Conservation (phyloP, 2,797 vertebrate genomes). For the Anabacerthia variegaticeps region DNA sequence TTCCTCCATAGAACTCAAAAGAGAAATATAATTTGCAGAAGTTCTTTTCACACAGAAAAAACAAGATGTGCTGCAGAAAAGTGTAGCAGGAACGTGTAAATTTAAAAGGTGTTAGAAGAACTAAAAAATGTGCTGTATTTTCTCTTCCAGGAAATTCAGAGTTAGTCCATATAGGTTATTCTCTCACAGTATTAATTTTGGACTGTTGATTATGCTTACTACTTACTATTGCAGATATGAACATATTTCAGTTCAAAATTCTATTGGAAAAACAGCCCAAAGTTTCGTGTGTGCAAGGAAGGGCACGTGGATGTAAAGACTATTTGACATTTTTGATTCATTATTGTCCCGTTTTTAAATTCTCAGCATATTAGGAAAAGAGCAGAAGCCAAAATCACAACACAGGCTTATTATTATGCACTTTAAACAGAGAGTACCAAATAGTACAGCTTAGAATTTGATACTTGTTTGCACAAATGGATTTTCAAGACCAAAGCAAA, state of each 20-base stretch:
- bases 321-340: not conserved
- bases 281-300: not conserved
- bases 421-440: not conserved
- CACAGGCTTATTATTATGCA: not conserved
- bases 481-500: not conserved
- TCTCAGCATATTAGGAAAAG: not conserved
- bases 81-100: not conserved
- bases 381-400: not conserved
- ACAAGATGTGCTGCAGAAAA: not conserved
- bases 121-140: not conserved
- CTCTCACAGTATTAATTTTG: not conserved
- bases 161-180: not conserved
- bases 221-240: not conserved
- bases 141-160: not conserved
- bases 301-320: not conserved
- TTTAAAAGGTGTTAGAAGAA: not conserved
- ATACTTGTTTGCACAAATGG: not conserved
- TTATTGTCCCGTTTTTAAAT: not conserved
- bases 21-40: not conserved
- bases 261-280: not conserved
- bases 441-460: not conserved
- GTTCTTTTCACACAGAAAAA: not conserved
- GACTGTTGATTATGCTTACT: not conserved
- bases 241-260: not conserved
- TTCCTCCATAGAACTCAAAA: not conserved